phyloP scores from a whole-genome alignment of 2,797 vertebrate genomes.

The Enteromius unitaeniatus region DNA sequence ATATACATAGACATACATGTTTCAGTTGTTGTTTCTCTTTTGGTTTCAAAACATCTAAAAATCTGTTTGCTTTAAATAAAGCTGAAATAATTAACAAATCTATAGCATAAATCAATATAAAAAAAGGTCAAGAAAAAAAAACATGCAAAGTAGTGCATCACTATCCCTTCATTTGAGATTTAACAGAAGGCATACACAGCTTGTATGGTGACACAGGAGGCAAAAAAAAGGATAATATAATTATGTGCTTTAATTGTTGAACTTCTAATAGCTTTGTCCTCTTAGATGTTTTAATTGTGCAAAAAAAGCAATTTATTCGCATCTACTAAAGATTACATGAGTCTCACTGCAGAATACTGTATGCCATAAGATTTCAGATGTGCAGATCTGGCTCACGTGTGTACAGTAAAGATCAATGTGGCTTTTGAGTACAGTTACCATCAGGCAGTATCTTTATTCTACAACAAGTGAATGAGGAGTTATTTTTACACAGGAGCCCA shows the following conservation, averaged over 20 bases:
- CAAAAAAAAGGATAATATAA: slow-evolving; percentile 57
- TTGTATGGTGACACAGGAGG: slow-evolving; percentile 58
- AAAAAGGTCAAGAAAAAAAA: slow-evolving; percentile 60
- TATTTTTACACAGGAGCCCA: slow-evolving; percentile 20
- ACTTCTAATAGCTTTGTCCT: slow-evolving; percentile 49
- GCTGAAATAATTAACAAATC: slow-evolving; percentile 67
- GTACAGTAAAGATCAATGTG: slow-evolving; percentile 39
- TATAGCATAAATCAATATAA: slow-evolving; percentile 73
- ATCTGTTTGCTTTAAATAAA: slow-evolving; percentile 63
- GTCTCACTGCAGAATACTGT: slow-evolving; percentile 64
- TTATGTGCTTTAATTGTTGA: slow-evolving; percentile 51
- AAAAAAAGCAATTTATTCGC: slow-evolving; percentile 71
- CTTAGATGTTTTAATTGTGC: slow-evolving; percentile 57
- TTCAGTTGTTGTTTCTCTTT: slow-evolving; percentile 66
- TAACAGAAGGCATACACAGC: slow-evolving; percentile 56
- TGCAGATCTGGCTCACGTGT: slow-evolving; percentile 25
- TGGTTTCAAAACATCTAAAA: slow-evolving; percentile 75
- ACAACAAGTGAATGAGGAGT: slow-evolving; percentile 4
- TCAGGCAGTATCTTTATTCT: slow-evolving; percentile 17
- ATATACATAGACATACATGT: slow-evolving; percentile 64
- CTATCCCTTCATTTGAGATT: slow-evolving; percentile 64
- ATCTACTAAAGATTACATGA: slow-evolving; percentile 63
- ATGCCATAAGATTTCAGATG: slow-evolving; percentile 62
- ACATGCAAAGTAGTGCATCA: slow-evolving; percentile 74
- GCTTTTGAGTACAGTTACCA: slow-evolving; percentile 15